Evolutionary conservation across 1,140 invertebrate species (phyloP).

Genomic region (Eumeta japonica): DNA sequence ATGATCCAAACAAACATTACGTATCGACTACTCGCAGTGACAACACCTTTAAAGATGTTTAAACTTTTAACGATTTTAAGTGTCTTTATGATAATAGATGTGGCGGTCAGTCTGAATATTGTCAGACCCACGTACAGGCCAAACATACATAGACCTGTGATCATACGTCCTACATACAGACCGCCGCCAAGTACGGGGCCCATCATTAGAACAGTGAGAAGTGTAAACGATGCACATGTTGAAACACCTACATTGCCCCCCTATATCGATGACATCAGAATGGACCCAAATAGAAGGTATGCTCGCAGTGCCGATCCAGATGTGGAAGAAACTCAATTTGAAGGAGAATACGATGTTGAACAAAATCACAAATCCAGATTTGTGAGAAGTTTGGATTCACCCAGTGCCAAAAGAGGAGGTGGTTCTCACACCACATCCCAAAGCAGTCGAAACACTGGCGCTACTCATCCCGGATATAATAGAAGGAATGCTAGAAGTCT

Average conservation of each 20-base stretch:
- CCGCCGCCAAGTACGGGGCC: too few species aligned
- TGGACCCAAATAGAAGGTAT: slow-evolving; percentile 24
- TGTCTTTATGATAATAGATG: too few species aligned
- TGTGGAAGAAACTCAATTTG: not conserved
- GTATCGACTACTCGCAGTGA: too few species aligned
- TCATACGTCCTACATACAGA: slow-evolving; percentile 4
- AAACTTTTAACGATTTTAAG: too few species aligned
- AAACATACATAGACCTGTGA: not conserved
- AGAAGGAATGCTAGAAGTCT: slow-evolving; percentile 28
- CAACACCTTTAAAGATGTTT: too few species aligned
- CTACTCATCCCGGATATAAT: slow-evolving; percentile 27
- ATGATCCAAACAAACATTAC: too few species aligned
- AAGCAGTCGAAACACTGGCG: slow-evolving; percentile 21
- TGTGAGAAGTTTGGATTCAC: slow-evolving; percentile 22
- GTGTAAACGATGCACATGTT: slow-evolving; percentile 17
- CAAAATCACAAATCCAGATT: slow-evolving; percentile 10
- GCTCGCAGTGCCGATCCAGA: slow-evolving; percentile 6
- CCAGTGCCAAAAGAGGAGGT: slow-evolving; percentile 22
- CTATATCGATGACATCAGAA: slow-evolving; percentile 26
- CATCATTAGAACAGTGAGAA: too few species aligned
- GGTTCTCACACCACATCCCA: slow-evolving; percentile 19
- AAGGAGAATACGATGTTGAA: not conserved
- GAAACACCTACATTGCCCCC: slow-evolving; percentile 14
- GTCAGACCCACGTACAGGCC: slow-evolving; percentile 5
- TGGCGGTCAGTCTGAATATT: too few species aligned